Evolutionary conservation across 2,888 invertebrate genomes (phyloP).

Genomic region (Microplitis deprimator): DNA sequence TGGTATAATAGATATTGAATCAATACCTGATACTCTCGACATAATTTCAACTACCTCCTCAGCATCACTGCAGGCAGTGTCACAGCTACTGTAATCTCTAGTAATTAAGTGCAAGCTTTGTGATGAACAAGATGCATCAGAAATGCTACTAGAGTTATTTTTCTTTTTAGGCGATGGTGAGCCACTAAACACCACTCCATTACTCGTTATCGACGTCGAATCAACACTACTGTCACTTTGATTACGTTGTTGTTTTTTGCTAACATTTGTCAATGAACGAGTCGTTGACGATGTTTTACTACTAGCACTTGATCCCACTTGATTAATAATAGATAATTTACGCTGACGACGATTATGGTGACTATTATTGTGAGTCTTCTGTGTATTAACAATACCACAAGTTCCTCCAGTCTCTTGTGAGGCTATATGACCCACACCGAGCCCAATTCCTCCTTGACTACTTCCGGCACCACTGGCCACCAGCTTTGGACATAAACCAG

Average conservation of each 20-base stretch:
- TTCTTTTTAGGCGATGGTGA: conserved; percentile 64
- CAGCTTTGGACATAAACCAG: conserved; percentile 68
- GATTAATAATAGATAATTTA: conserved; percentile 65
- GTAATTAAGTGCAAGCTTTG: conserved; percentile 52
- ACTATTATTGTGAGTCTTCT: conserved; percentile 60
- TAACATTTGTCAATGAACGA: conserved; percentile 57
- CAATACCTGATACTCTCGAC: conserved; percentile 62
- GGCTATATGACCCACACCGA: conserved; percentile 69
- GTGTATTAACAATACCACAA: conserved; percentile 59
- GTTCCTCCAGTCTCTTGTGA: conserved; percentile 64
- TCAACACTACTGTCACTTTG: conserved; percentile 59
- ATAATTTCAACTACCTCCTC: conserved; percentile 68
- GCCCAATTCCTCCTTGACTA: conserved; percentile 63
- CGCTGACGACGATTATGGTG: conserved; percentile 63
- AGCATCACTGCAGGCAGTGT: conserved; percentile 67
- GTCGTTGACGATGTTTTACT: conserved; percentile 54
- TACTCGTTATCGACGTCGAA: conserved; percentile 62
- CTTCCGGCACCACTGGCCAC: conserved; percentile 64
- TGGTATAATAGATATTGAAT: conserved; percentile 64
- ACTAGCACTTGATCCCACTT: conserved; percentile 57
- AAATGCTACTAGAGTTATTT: conserved; percentile 55
- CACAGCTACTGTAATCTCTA: conserved; percentile 62
- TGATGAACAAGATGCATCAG: conserved; percentile 59
- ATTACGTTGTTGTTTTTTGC: conserved; percentile 60
- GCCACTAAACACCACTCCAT: conserved; percentile 59